These are phyloP conservation scores for Rapana venosa DNA, from an alignment of 2,888 invertebrate genomes.

Conservation along the genomic window DNA sequence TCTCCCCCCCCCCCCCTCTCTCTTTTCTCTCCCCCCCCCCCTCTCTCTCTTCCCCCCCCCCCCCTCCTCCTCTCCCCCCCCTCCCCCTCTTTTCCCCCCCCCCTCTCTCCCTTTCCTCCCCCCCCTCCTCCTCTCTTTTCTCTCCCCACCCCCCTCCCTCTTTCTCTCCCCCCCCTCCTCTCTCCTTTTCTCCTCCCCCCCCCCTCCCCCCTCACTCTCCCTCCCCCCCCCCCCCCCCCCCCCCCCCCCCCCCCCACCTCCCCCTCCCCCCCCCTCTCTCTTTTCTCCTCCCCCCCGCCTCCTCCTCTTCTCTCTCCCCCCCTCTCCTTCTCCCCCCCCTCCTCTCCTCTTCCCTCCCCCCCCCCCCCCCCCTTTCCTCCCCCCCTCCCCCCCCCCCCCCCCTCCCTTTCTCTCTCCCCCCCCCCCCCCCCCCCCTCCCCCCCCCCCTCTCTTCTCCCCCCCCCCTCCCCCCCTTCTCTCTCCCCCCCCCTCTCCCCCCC, in stretches of 20 bases:
- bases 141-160: neutral
- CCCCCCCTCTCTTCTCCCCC: neutral
- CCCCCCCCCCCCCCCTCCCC: neutral
- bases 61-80: too few species aligned
- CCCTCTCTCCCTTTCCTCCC: neutral
- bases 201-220: neutral
- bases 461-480: neutral
- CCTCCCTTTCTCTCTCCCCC: too few species aligned
- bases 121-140: neutral
- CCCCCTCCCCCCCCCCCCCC: neutral
- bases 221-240: neutral
- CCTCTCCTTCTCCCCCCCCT: neutral
- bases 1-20: neutral
- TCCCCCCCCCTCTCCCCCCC: too few species aligned
- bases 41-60: constrained; percentile 44
- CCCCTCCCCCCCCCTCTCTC: constrained; percentile 45
- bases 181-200: neutral
- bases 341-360: neutral
- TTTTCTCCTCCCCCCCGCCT: too few species aligned
- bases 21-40: too few species aligned
- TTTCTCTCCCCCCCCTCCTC: neutral
- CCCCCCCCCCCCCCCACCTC: neutral
- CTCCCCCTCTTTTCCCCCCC: too few species aligned
- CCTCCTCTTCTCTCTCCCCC: too few species aligned
- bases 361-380: neutral